phyloP scores from a whole-genome alignment of 2,888 invertebrate species.

The Yponomeuta evonymella region DNA sequence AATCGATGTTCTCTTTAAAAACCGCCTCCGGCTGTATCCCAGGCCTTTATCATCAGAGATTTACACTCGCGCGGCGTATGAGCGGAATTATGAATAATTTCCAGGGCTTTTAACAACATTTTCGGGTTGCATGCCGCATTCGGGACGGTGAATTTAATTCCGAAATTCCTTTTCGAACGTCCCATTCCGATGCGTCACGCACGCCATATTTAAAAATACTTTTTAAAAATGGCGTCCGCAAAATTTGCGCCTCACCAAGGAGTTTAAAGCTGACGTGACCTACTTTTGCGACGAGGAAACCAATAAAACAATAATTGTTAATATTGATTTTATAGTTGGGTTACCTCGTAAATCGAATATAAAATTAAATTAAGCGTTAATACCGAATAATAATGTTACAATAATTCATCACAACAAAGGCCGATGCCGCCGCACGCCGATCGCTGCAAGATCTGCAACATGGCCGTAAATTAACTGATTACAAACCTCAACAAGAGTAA shows the following conservation, averaged over 20 bases:
- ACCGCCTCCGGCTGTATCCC: conserved; percentile 48
- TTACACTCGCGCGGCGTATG: conserved; percentile 23
- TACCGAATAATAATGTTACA: neutral
- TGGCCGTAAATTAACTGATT: conserved; percentile 56
- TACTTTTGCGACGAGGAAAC: neutral
- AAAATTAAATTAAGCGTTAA: neutral
- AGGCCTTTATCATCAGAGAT: conserved; percentile 39
- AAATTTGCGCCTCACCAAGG: neutral
- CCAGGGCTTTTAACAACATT: conserved; percentile 26
- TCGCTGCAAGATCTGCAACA: conserved; percentile 29
- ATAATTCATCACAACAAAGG: conserved; percentile 11
- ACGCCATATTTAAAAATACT: neutral
- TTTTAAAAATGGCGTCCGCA: neutral
- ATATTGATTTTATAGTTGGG: neutral
- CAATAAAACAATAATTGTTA: neutral
- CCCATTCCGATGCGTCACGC: conserved; percentile 21
- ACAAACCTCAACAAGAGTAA: conserved; percentile 34
- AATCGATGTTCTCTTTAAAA: conserved; percentile 28
- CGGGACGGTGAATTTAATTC: conserved; percentile 24
- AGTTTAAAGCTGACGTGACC: neutral
- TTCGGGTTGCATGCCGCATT: conserved; percentile 32
- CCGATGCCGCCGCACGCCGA: conserved; percentile 12
- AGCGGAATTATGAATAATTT: conserved; percentile 34
- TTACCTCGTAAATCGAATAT: neutral
- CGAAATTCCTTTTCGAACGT: conserved; percentile 21